A percentile compares a stretch with the other conserved stretches of the same genome.
phyloP scores from a whole-genome alignment of 2,113 vertebrate species.

The Dolichallabes microphthalmus region DNA sequence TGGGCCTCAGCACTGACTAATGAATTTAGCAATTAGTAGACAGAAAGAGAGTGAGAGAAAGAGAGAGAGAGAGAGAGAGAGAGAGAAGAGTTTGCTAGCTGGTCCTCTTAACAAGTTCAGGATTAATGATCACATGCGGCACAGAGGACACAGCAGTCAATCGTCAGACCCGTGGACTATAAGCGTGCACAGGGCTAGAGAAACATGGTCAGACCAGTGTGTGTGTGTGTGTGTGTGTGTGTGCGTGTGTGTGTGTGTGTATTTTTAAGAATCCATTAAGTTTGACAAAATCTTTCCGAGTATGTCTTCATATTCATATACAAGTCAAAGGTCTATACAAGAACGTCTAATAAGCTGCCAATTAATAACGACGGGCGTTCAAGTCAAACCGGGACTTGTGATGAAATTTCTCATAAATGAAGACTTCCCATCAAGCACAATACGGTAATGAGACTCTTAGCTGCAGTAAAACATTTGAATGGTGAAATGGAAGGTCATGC shows the following conservation, averaged over 20 bases:
- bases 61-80: conserved; percentile 9
- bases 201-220: neutral
- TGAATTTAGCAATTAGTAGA: conserved; percentile 38
- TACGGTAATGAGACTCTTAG: too few relatives aligned
- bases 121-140: conserved; percentile 32
- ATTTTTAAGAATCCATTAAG: neutral
- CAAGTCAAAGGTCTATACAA: neutral
- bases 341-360: neutral
- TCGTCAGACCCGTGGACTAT: neutral
- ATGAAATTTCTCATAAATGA: too few relatives aligned
- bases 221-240: conserved; percentile 19
- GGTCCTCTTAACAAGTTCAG: neutral
- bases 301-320: neutral
- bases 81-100: neutral
- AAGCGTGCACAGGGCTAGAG: neutral
- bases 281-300: neutral
- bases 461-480: too few relatives aligned
- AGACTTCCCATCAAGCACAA: too few relatives aligned
- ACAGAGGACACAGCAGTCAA: conserved; percentile 2
- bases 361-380: neutral
- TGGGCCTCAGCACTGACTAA: conserved; percentile 13
- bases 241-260: neutral
- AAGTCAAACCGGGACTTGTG: too few relatives aligned
- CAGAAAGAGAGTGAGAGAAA: neutral
- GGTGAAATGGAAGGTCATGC: too few relatives aligned